A percentile compares a stretch with the other conserved stretches of the same genome.
These are phyloP conservation scores for Leucophora obtusa DNA, from an alignment of 2,888 invertebrate genomes.

Conservation along the genomic window DNA sequence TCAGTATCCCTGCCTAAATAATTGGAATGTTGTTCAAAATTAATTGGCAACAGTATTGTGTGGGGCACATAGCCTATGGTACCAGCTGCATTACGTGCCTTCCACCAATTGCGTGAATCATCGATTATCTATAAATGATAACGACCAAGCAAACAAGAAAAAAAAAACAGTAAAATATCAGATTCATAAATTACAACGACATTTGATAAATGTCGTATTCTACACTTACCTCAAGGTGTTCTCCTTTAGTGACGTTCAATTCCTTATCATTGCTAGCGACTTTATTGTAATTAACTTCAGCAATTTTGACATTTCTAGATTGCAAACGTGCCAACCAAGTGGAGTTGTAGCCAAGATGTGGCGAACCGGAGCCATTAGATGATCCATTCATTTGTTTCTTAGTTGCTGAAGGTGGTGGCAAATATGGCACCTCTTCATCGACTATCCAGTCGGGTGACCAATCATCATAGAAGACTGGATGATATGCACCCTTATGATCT, in stretches of 20 bases:
- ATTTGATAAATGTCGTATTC: not conserved
- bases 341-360: constrained; percentile 72
- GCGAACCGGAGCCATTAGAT: constrained; percentile 53
- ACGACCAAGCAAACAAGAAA: constrained; percentile 12
- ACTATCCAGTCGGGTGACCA: constrained; percentile 95
- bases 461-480: constrained; percentile 97
- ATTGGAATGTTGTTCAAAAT: constrained; percentile 71
- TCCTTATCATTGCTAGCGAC: constrained; percentile 98
- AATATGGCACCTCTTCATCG: constrained; percentile 84
- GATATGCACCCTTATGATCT: constrained; percentile 92
- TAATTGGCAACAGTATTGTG: constrained; percentile 89
- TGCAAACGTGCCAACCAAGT: constrained; percentile 85
- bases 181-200: not conserved
- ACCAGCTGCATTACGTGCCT: constrained; percentile 90
- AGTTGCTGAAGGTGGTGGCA: constrained; percentile 71
- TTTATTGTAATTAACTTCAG: constrained; percentile 94
- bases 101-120: constrained; percentile 99
- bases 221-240: constrained; percentile 90
- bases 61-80: constrained; percentile 96
- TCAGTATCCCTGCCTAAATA: constrained; percentile 70
- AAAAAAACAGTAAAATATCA: not conserved
- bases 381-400: constrained; percentile 66
- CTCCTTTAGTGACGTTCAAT: constrained; percentile 94
- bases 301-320: constrained; percentile 85
- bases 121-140: constrained; percentile 87